A percentile compares a stretch with the other conserved stretches of the same genome.
These are phyloP conservation scores for Pocota personata DNA, from an alignment of 2,888 invertebrate genomes.

Conservation along the genomic window DNA sequence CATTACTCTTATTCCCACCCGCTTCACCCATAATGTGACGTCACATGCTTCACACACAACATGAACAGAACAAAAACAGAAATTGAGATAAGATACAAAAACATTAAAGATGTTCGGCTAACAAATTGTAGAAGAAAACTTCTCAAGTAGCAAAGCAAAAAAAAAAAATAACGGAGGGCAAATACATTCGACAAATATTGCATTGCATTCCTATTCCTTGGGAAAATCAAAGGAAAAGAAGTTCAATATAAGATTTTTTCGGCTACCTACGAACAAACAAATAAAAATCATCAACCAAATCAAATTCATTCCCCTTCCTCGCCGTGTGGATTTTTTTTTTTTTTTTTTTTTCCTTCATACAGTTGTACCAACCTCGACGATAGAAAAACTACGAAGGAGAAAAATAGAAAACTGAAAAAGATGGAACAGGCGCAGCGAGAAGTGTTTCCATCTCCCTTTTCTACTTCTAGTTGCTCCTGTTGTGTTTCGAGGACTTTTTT, in stretches of 20 bases:
- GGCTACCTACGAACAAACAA: conserved; percentile 25
- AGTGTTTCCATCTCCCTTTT: conserved; percentile 23
- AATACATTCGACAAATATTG: conserved; percentile 34
- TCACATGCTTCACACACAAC: conserved; percentile 16
- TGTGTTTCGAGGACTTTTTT: conserved; percentile 33
- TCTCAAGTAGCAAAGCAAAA: conserved; percentile 26
- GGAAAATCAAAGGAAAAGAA: background rate
- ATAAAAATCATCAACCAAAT: conserved; percentile 13
- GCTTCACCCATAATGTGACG: background rate
- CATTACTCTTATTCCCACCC: background rate
- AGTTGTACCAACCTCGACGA: conserved; percentile 58
- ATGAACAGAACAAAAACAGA: conserved; percentile 20
- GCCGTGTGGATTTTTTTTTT: background rate
- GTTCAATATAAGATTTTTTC: background rate
- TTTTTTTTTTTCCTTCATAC: background rate
- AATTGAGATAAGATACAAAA: conserved; percentile 55
- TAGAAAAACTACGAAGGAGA: conserved; percentile 5
- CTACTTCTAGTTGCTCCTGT: background rate
- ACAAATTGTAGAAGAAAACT: conserved; percentile 49
- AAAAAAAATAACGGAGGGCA: conserved; percentile 2
- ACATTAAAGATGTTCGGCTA: conserved; percentile 41
- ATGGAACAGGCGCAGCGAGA: conserved; percentile 43
- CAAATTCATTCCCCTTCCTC: conserved; percentile 23
- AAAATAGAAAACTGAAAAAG: background rate
- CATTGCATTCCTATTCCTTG: background rate